Percentiles rank a stretch among this genome's conserved stretches.
These are phyloP conservation scores for Andrena camellia DNA, from an alignment of 2,888 invertebrate genomes.

Conservation along the genomic window DNA sequence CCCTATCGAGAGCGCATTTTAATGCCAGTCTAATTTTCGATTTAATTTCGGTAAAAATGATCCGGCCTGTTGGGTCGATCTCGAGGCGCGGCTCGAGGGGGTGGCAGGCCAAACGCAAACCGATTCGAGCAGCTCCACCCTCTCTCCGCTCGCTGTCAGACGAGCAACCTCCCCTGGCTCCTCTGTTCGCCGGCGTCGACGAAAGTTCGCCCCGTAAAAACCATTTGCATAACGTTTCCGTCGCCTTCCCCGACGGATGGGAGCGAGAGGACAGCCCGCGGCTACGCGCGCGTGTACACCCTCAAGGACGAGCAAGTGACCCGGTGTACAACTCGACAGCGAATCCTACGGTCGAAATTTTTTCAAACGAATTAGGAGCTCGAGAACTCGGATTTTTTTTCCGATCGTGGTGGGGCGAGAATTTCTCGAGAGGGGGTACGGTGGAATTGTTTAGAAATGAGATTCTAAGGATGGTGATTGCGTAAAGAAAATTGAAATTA, in stretches of 20 bases:
- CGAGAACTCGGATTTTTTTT: background rate
- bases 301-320: conserved; percentile 25
- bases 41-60: conserved; percentile 84
- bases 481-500: too few relatives aligned
- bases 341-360: conserved; percentile 9
- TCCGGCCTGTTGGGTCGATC: conserved; percentile 76
- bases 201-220: conserved; percentile 78
- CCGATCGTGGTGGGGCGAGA: background rate
- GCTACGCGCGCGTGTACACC: conserved; percentile 55
- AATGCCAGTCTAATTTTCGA: conserved; percentile 84
- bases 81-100: conserved; percentile 57
- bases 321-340: conserved; percentile 45
- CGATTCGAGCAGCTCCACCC: conserved; percentile 38
- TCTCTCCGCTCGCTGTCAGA: conserved; percentile 45
- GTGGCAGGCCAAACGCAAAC: conserved; percentile 51
- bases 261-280: conserved; percentile 76
- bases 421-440: too few relatives aligned
- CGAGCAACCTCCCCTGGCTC: conserved; percentile 50
- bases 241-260: conserved; percentile 78
- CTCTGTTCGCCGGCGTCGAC: conserved; percentile 64
- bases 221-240: conserved; percentile 81
- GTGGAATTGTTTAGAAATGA: too few relatives aligned
- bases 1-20: conserved; percentile 82
- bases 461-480: too few relatives aligned
- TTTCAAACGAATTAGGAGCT: conserved; percentile 13